Evolutionary conservation across 1,140 invertebrate genomes (phyloP).

Genomic region (Neodiprion lecontei): DNA sequence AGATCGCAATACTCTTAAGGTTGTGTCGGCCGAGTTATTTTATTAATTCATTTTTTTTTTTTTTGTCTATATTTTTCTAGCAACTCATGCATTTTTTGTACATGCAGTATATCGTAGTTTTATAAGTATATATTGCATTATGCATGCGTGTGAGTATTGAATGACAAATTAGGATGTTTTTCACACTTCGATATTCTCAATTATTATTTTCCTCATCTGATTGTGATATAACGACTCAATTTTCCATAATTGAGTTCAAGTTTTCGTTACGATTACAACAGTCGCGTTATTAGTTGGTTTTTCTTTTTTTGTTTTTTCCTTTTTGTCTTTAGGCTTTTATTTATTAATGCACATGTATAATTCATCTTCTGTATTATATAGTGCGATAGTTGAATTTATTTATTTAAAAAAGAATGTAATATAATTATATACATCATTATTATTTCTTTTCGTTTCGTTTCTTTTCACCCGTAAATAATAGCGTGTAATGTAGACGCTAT

Average conservation of each 20-base stretch:
- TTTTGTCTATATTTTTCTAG: too few species aligned
- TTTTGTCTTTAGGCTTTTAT: background rate
- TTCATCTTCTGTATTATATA: background rate
- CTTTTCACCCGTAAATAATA: background rate
- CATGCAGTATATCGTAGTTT: too few species aligned
- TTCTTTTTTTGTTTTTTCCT: too few species aligned
- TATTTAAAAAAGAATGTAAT: background rate
- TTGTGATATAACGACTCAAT: background rate
- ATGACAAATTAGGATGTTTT: too few species aligned
- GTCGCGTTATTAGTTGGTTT: background rate
- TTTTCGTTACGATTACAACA: background rate
- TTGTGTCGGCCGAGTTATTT: too few species aligned
- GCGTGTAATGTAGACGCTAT: too few species aligned
- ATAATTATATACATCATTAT: background rate
- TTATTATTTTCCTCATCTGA: constrained; percentile 6
- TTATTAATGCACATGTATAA: background rate
- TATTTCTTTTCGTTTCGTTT: background rate
- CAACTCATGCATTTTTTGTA: too few species aligned
- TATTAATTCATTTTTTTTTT: too few species aligned
- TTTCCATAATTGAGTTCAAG: background rate
- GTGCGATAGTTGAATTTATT: background rate
- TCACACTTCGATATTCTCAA: background rate
- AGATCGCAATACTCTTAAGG: too few species aligned
- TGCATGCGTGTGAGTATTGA: too few species aligned
- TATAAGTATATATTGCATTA: too few species aligned